Conservation (phyloP, 2,888 invertebrate species). For the Odontocolon sp. region DNA sequence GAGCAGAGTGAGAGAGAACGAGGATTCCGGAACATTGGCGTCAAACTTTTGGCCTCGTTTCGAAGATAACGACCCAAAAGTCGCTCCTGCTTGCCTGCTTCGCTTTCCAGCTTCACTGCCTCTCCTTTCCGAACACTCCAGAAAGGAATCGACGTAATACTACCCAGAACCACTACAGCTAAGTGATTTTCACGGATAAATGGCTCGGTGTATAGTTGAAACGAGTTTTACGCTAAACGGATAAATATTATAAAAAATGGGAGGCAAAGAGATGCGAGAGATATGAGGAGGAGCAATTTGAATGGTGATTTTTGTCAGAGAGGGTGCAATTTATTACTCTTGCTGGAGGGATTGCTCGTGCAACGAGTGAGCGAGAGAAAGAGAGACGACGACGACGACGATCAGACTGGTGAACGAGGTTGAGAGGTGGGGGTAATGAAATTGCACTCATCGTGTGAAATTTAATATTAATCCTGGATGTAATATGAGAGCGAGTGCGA, state of each 20-base stretch:
- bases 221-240: slow-evolving; percentile 14
- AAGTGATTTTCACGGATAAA: slow-evolving; percentile 34
- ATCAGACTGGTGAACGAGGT: slow-evolving; percentile 25
- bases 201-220: slow-evolving; percentile 23
- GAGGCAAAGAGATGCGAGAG: neutral
- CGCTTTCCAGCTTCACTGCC: neutral
- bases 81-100: slow-evolving; percentile 1
- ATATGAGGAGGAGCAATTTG: slow-evolving; percentile 59
- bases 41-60: slow-evolving; percentile 49
- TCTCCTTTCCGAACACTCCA: slow-evolving; percentile 11
- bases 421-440: slow-evolving; percentile 73
- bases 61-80: slow-evolving; percentile 47
- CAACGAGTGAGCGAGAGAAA: slow-evolving; percentile 18
- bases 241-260: slow-evolving; percentile 20
- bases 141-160: slow-evolving; percentile 13
- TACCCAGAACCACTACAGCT: slow-evolving; percentile 4
- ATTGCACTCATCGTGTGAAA: slow-evolving; percentile 79
- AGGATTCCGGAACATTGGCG: slow-evolving; percentile 21
- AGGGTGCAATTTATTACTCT: slow-evolving; percentile 69
- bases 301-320: slow-evolving; percentile 70
- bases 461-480: slow-evolving; percentile 79
- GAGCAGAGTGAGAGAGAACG: neutral
- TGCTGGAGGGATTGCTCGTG: slow-evolving; percentile 33
- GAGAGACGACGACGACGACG: slow-evolving; percentile 61
- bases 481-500: slow-evolving; percentile 72